A percentile compares a stretch with the other conserved stretches of the same genome.
Evolutionary conservation across 2,113 vertebrate species (phyloP).

Genomic region (Gobio gobio): DNA sequence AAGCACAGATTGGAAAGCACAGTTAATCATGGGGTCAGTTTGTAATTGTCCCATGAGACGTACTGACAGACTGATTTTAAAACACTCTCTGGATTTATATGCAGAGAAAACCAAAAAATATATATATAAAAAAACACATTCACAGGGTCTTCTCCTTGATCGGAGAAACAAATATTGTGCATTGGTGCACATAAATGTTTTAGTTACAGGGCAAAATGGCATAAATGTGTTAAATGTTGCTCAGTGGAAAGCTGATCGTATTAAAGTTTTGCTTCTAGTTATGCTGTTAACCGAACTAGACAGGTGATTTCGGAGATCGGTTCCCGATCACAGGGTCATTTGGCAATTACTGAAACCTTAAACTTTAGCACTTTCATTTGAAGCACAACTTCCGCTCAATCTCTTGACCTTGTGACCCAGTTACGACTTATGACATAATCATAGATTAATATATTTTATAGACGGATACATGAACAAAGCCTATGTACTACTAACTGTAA

Average conservation of each 20-base stretch:
- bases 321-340: not conserved
- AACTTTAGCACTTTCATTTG: constrained; percentile 72
- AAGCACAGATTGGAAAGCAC: constrained; percentile 37
- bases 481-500: constrained; percentile 57
- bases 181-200: constrained; percentile 58
- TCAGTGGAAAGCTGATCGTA: constrained; percentile 19
- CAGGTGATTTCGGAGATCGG: not conserved
- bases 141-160: constrained; percentile 65
- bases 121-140: not conserved
- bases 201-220: constrained; percentile 49
- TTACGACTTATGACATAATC: constrained; percentile 31
- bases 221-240: not conserved
- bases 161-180: constrained; percentile 43
- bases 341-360: constrained; percentile 40
- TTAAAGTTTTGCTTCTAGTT: constrained; percentile 27
- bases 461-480: constrained; percentile 56
- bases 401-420: constrained; percentile 52
- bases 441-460: constrained; percentile 54
- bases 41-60: not conserved
- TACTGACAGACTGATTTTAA: constrained; percentile 11
- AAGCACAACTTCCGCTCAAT: constrained; percentile 73
- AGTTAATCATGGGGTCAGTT: constrained; percentile 8
- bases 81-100: constrained; percentile 28
- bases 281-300: not conserved
- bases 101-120: constrained; percentile 66